Percentiles rank a stretch among this genome's conserved stretches.
These are phyloP conservation scores for Neosilurus hyrtlii DNA, from an alignment of 2,797 vertebrate genomes.

Conservation along the genomic window DNA sequence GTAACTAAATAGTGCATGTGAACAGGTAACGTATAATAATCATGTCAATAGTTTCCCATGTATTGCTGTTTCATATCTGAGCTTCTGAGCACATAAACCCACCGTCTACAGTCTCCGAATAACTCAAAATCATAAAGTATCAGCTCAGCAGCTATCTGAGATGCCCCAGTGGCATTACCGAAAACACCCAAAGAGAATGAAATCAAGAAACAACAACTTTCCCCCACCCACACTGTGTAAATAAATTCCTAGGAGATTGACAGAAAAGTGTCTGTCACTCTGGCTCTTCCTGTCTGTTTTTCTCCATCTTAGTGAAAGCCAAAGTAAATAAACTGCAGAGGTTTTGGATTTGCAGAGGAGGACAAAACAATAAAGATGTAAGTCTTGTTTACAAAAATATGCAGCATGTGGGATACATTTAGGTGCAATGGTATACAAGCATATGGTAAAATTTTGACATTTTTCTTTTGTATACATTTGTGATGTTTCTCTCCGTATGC, in stretches of 20 bases:
- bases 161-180: neutral
- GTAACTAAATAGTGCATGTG: neutral
- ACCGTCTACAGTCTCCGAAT: neutral
- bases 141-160: neutral
- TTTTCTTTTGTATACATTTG: neutral
- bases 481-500: neutral
- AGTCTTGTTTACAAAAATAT: neutral
- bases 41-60: neutral
- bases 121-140: neutral
- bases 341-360: neutral
- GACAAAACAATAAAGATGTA: neutral
- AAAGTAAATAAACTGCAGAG: constrained; percentile 2
- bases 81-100: neutral
- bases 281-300: neutral
- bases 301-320: constrained; percentile 1
- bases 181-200: neutral
- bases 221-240: neutral
- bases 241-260: constrained; percentile 3
- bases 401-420: neutral
- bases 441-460: neutral
- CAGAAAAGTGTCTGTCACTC: constrained; percentile 1
- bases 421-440: neutral
- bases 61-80: neutral
- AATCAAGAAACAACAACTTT: neutral
- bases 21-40: neutral